Conservation (phyloP, 2,888 invertebrate genomes). For the Myopa testacea region DNA sequence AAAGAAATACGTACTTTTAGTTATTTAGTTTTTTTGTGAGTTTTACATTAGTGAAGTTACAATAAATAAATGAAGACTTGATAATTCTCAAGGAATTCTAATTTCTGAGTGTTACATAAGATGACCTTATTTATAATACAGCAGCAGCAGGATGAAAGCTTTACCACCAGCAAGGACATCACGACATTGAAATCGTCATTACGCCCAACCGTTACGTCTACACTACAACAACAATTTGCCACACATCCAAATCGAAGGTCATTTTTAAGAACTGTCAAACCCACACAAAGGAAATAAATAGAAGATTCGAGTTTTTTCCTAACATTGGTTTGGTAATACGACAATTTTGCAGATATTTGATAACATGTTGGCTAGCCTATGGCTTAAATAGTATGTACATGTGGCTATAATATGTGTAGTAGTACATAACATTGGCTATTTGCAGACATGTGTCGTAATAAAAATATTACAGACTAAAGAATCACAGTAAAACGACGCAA, state of each 20-base stretch:
- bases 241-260: slow-evolving; percentile 25
- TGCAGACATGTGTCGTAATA: no score
- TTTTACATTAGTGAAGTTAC: no score
- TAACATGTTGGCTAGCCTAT: not conserved
- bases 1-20: no score
- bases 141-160: not conserved
- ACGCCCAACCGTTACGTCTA: not conserved
- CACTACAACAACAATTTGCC: slow-evolving; percentile 22
- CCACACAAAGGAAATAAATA: not conserved
- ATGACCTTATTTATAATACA: not conserved
- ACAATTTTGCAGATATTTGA: not conserved
- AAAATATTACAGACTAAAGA: no score
- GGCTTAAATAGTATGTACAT: no score
- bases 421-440: no score
- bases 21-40: no score
- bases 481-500: no score
- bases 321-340: not conserved
- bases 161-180: slow-evolving; percentile 16
- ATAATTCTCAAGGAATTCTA: no score
- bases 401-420: no score
- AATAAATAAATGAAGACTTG: no score
- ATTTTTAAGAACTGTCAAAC: slow-evolving; percentile 22
- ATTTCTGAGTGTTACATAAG: no score
- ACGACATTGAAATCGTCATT: slow-evolving; percentile 7
- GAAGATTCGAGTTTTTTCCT: not conserved